phyloP scores from a whole-genome alignment of 2,888 invertebrate genomes.

The Hypolimnas misippus region DNA sequence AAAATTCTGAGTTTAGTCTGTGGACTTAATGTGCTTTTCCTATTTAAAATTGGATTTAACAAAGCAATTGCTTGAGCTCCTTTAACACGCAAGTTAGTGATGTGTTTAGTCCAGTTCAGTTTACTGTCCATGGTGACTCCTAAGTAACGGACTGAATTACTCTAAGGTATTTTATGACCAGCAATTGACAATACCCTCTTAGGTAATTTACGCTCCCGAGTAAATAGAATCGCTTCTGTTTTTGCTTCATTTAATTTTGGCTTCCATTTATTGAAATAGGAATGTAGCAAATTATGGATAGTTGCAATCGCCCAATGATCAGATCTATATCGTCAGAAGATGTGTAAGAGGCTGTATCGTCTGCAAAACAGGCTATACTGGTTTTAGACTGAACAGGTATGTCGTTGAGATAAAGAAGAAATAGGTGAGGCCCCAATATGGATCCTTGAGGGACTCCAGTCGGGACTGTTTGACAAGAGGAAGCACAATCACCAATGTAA shows the following conservation, averaged over 20 bases:
- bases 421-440: constrained; percentile 15
- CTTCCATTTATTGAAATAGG: neutral
- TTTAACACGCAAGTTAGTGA: neutral
- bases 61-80: neutral
- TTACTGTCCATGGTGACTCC: neutral
- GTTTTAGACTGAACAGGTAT: constrained; percentile 17
- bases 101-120: constrained; percentile 3
- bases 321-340: neutral
- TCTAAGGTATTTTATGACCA: neutral
- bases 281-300: neutral
- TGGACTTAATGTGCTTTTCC: neutral
- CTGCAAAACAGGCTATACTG: neutral
- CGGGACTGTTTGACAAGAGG: neutral
- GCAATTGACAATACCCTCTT: neutral
- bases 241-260: neutral
- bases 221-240: constrained; percentile 10
- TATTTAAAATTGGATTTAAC: constrained; percentile 3
- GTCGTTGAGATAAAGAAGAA: constrained; percentile 13
- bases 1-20: constrained; percentile 5
- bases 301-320: constrained; percentile 6
- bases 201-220: neutral
- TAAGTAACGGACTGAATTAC: neutral
- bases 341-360: neutral
- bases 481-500: neutral
- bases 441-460: constrained; percentile 24